These are phyloP conservation scores for Poeciliopsis prolifica DNA, from an alignment of 2,113 vertebrate genomes.

Conservation along the genomic window DNA sequence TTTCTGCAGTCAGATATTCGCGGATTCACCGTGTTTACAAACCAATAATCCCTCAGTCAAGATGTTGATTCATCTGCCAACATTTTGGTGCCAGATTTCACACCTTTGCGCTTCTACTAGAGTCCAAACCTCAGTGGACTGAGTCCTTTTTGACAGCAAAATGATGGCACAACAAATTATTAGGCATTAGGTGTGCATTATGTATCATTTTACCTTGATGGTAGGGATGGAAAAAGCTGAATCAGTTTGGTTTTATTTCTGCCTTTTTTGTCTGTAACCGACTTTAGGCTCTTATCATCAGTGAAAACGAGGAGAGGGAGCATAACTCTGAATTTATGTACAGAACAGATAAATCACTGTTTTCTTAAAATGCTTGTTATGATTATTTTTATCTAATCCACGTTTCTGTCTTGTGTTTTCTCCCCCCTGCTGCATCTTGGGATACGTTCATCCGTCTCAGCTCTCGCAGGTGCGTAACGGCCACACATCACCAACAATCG, in stretches of 20 bases:
- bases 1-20: no score
- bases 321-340: neutral
- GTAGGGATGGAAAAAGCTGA: neutral
- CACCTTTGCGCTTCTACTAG: no score
- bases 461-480: constrained; percentile 73
- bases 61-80: no score
- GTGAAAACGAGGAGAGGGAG: neutral
- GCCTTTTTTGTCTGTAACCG: neutral
- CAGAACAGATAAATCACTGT: neutral
- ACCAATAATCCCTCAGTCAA: no score
- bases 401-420: neutral
- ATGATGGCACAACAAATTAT: neutral
- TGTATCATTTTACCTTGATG: neutral
- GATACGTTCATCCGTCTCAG: constrained; percentile 49
- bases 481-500: constrained; percentile 5
- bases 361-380: neutral
- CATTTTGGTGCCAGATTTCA: no score
- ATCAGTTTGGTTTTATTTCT: neutral
- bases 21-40: no score
- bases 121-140: no score
- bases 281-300: neutral
- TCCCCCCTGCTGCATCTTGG: constrained; percentile 44
- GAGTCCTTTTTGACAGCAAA: neutral
- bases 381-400: constrained; percentile 1
- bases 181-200: neutral